Evolutionary conservation across 2,797 vertebrate genomes (phyloP).

Genomic region (Polyboroides typus): DNA sequence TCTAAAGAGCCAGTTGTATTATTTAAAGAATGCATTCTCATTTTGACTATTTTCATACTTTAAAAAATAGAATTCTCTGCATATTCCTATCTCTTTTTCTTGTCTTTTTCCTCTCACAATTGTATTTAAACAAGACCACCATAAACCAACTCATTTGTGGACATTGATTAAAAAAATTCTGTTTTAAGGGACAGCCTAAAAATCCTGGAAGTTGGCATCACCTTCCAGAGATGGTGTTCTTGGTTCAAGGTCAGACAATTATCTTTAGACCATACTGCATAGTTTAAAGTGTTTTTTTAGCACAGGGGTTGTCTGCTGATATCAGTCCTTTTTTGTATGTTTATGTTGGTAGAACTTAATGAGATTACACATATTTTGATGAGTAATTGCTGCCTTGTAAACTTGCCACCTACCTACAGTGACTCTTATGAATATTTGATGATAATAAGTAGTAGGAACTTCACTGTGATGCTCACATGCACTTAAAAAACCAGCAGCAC

Average conservation of each 20-base stretch:
- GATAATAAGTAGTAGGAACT: slow-evolving; percentile 23
- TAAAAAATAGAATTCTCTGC: neutral
- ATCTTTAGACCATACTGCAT: neutral
- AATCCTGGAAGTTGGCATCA: neutral
- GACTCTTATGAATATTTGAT: slow-evolving; percentile 42
- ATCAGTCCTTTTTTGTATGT: neutral
- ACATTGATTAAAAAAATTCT: neutral
- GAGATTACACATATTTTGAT: neutral
- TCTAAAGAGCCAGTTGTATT: neutral
- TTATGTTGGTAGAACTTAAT: neutral
- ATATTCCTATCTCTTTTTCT: neutral
- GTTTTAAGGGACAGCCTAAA: neutral
- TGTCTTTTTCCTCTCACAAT: neutral
- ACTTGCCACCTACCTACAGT: neutral
- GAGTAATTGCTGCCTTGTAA: neutral
- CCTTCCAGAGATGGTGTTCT: neutral
- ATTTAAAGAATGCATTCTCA: neutral
- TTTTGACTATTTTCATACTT: neutral
- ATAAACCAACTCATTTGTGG: neutral
- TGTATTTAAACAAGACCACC: neutral
- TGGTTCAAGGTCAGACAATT: neutral
- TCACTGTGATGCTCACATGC: neutral
- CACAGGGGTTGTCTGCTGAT: neutral
- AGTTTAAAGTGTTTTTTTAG: neutral
- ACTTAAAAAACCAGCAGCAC: neutral